Percentiles rank a stretch among this genome's conserved stretches.
phyloP scores from a whole-genome alignment of 2,888 invertebrate species.

The Lasius platythorax region DNA sequence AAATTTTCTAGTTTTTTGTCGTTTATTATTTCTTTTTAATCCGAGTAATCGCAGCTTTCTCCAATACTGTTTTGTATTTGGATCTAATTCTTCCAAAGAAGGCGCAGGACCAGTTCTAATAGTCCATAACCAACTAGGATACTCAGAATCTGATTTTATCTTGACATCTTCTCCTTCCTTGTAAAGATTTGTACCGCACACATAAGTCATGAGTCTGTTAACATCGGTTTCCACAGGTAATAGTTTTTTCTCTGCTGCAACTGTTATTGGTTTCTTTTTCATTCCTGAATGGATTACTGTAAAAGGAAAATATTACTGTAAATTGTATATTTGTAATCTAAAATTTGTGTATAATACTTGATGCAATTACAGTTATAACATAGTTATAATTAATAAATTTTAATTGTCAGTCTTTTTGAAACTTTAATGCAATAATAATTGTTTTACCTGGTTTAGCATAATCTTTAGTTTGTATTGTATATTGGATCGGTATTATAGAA shows the following conservation, averaged over 20 bases:
- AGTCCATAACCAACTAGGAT: constrained; percentile 97
- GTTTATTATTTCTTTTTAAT: constrained; percentile 88
- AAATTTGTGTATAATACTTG: neutral
- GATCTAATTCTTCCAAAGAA: constrained; percentile 92
- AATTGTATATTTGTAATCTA: neutral
- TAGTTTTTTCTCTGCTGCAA: constrained; percentile 88
- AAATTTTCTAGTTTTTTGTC: constrained; percentile 86
- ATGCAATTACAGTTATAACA: neutral
- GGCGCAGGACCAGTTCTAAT: constrained; percentile 89
- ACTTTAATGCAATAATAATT: neutral
- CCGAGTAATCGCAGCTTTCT: constrained; percentile 89
- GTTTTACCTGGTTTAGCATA: constrained; percentile 72
- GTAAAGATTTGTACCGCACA: constrained; percentile 95
- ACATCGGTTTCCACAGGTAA: constrained; percentile 95
- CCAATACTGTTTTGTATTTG: constrained; percentile 94
- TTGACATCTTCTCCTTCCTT: constrained; percentile 93
- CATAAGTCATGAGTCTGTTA: constrained; percentile 90
- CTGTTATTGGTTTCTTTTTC: constrained; percentile 89
- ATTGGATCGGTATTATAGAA: constrained; percentile 66
- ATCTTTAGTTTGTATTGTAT: constrained; percentile 65
- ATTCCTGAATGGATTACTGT: neutral
- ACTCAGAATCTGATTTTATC: constrained; percentile 92
- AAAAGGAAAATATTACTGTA: neutral
- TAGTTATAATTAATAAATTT: neutral
- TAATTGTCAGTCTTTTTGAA: neutral